phyloP scores from a whole-genome alignment of 1,140 invertebrate genomes.

The Musca vetustissima region DNA sequence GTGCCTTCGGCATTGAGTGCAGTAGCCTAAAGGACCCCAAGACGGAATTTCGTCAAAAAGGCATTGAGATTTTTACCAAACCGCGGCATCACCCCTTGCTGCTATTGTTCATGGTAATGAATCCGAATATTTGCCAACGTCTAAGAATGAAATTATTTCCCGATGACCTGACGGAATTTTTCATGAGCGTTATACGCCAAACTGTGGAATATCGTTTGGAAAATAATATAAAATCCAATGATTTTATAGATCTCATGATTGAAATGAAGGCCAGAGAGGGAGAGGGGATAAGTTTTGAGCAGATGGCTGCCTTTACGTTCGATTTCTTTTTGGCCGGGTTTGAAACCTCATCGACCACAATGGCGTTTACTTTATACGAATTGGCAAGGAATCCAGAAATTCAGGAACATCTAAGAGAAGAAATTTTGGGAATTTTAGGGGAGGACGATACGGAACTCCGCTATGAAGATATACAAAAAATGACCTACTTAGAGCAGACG shows the following conservation, averaged over 20 bases:
- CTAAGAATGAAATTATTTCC: slow-evolving; percentile 38
- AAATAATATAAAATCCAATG: slow-evolving; percentile 41
- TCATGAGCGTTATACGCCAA: slow-evolving; percentile 39
- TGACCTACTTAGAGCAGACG: slow-evolving; percentile 66
- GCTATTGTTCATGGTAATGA: slow-evolving; percentile 47
- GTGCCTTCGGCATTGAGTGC: slow-evolving; percentile 22
- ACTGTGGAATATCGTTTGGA: slow-evolving; percentile 47
- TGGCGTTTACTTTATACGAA: slow-evolving; percentile 52
- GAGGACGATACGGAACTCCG: slow-evolving; percentile 58
- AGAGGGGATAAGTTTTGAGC: not conserved
- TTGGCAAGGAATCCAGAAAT: slow-evolving; percentile 45
- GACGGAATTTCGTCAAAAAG: slow-evolving; percentile 58
- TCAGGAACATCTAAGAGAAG: slow-evolving; percentile 60
- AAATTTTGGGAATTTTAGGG: slow-evolving; percentile 61
- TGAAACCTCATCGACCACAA: slow-evolving; percentile 36
- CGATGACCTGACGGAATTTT: slow-evolving; percentile 50
- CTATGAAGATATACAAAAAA: slow-evolving; percentile 65
- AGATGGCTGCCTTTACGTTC: slow-evolving; percentile 9
- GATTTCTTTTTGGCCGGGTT: slow-evolving; percentile 34
- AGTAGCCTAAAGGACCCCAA: slow-evolving; percentile 32
- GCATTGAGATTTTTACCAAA: slow-evolving; percentile 43
- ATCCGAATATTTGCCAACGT: slow-evolving; percentile 35
- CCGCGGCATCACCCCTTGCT: slow-evolving; percentile 49
- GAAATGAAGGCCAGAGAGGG: slow-evolving; percentile 22
- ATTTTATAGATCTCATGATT: slow-evolving; percentile 48